A percentile compares a stretch with the other conserved stretches of the same genome.
phyloP scores from a whole-genome alignment of 1,140 invertebrate genomes.

The Halyomorpha halys region DNA sequence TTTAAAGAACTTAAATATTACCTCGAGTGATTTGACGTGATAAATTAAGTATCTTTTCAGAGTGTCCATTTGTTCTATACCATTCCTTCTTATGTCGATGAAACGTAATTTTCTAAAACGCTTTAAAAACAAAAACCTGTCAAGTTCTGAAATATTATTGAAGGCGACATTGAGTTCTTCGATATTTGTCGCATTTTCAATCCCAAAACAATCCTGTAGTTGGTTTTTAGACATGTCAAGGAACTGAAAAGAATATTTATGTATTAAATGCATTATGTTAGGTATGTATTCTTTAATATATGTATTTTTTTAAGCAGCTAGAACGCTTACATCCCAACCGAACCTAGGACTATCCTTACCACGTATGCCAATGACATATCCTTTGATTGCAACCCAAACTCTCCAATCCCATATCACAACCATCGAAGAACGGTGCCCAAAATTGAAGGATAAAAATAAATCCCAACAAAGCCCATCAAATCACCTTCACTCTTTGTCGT shows the following conservation, averaged over 20 bases:
- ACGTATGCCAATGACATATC: too few species aligned
- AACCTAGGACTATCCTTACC: too few species aligned
- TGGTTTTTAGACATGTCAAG: slow-evolving; percentile 7
- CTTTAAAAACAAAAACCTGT: not conserved
- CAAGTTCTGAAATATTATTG: not conserved
- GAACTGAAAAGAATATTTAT: slow-evolving; percentile 1
- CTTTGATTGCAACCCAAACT: too few species aligned
- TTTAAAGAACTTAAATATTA: not conserved
- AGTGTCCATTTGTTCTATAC: not conserved
- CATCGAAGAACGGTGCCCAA: too few species aligned
- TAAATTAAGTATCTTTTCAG: slow-evolving; percentile 6
- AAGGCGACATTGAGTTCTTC: not conserved
- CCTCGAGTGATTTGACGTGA: not conserved
- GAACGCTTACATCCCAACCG: too few species aligned
- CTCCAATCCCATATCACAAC: too few species aligned
- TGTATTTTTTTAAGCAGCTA: too few species aligned
- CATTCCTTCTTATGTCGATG: slow-evolving; percentile 3
- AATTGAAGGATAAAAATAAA: too few species aligned
- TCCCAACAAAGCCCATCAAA: too few species aligned
- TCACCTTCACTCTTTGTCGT: too few species aligned
- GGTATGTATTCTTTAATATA: too few species aligned
- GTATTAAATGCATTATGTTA: too few species aligned
- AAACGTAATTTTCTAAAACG: not conserved
- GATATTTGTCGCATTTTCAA: not conserved
- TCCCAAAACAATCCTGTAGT: not conserved